Evolutionary conservation across 2,797 vertebrate genomes (phyloP), one percentile per base, ranked within the genome.

Genomic region (Sardinella longiceps): DNA sequence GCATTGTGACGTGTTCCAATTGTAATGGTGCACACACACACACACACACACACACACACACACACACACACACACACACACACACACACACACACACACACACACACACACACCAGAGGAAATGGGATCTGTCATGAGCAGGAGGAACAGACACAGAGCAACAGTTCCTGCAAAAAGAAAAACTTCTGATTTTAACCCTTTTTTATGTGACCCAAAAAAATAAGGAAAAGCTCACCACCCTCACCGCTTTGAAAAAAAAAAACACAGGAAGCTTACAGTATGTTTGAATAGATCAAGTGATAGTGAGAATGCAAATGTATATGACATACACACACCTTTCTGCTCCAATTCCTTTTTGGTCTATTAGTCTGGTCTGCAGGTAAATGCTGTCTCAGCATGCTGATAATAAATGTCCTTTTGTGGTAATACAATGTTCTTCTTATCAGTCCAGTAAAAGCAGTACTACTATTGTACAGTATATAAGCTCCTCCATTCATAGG

Each of bases 371-470:
- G 30, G 6, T 33, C 15, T 37, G 30, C 66, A 18, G 33, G 2
- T 74, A 74, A 20, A 74, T 74, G 66, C 33, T 39, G 30, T 39
- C 37, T 74, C 37, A 39, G 33, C 33, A 18, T 39, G 66, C 2
- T 70, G 63, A 33, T 30, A 33, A 33, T 30, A 33, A 70, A 70
- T 70, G 28, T 70, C 30, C 14, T 20, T 70, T 70, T 70, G 70
- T 77, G 70, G 70, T 43, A 43, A 77, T 77, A 43, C 70, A 77
- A 43, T 77, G 33, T 77, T 77, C 70, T 23, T 74, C 30, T 39
- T 74, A 37, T 77, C 70, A 77, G 70, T 7, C 39, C 37, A 39
- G n/a, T n/a, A n/a, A n/a, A n/a, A n/a, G 70, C 33, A 70, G 51
- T n/a, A 58, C 23, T 74, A 39, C 33, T 39, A 39, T 77, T 77